phyloP scores from a whole-genome alignment of 2,888 invertebrate genomes.

The Mantis religiosa region DNA sequence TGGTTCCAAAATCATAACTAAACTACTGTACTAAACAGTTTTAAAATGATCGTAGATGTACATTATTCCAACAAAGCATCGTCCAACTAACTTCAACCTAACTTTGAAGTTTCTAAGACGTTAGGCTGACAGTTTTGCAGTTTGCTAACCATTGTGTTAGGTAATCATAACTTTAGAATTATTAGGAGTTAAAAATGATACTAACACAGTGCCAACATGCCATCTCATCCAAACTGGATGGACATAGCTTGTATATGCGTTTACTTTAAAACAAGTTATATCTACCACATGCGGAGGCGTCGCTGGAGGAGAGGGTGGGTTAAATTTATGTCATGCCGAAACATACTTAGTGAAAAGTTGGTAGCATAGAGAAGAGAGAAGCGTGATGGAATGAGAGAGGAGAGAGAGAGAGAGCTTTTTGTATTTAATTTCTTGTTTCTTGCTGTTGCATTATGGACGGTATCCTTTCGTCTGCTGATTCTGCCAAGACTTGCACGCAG shows the following conservation, averaged over 20 bases:
- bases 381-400: not conserved
- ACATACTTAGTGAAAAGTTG: not conserved
- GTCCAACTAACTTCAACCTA: no score
- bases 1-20: no score
- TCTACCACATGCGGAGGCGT: not conserved
- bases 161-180: not conserved
- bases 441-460: not conserved
- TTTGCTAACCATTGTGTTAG: not conserved
- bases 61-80: no score
- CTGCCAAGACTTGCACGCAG: not conserved
- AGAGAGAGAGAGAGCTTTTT: not conserved
- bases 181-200: not conserved
- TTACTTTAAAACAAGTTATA: not conserved
- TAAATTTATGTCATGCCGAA: not conserved
- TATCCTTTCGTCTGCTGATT: not conserved
- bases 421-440: slow-evolving; percentile 5
- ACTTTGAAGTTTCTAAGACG: no score
- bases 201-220: not conserved
- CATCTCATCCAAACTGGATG: not conserved
- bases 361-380: not conserved
- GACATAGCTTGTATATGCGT: not conserved
- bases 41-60: no score
- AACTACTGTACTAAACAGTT: no score
- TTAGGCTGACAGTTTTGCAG: not conserved
- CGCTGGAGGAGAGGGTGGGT: not conserved